Evolutionary conservation across 2,113 vertebrate species (phyloP).

Genomic region (Eptesicus fuscus): DNA sequence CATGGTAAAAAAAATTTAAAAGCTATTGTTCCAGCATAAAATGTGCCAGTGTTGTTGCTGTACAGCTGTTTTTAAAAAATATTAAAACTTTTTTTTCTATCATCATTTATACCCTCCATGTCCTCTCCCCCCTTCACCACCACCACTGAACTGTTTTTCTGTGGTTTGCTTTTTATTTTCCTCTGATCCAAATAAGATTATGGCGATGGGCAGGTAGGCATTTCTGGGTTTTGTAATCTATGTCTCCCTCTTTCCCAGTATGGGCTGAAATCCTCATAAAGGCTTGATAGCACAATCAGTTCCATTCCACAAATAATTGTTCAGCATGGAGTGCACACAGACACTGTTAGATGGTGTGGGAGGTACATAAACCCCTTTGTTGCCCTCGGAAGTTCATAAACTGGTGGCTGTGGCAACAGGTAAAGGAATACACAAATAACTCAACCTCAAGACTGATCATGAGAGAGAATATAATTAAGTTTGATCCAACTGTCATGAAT

Average conservation of each 20-base stretch:
- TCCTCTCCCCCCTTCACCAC: too few species aligned
- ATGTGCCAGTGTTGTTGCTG: not conserved
- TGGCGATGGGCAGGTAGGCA: not conserved
- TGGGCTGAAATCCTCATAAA: not conserved
- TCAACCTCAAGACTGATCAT: not conserved
- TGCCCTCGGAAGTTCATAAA: not conserved
- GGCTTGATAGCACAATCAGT: not conserved
- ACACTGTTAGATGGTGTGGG: not conserved
- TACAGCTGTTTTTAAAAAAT: not conserved
- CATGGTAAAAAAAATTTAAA: not conserved
- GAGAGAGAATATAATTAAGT: not conserved
- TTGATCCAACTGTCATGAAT: not conserved
- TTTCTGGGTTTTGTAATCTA: not conserved
- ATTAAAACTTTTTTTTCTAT: too few species aligned
- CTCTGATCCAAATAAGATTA: not conserved
- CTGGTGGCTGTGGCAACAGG: not conserved
- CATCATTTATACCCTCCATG: too few species aligned
- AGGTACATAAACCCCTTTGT: not conserved
- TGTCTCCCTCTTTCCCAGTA: not conserved
- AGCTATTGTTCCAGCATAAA: not conserved
- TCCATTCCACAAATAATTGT: not conserved
- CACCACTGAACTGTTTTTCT: not conserved
- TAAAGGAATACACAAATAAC: not conserved
- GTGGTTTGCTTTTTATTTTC: not conserved
- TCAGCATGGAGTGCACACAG: not conserved